Base-by-base conservation (phyloP, 2,797 vertebrate genomes). In the Remorina albescens region DNA sequence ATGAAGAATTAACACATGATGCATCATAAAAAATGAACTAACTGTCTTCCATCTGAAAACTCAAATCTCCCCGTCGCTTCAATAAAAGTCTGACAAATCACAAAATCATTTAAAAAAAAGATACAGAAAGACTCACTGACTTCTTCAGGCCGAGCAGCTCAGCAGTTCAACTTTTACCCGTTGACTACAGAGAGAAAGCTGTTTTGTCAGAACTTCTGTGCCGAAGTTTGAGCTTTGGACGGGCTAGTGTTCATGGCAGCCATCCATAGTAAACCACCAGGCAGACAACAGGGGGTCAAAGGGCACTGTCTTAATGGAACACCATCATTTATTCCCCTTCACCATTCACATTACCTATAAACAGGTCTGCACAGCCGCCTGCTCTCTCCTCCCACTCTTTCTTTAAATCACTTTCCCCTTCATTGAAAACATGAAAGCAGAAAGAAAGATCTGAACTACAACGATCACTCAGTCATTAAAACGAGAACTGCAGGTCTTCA, bases 211-310 rank as follows among this genome's bases (percentile, higher is more conserved):
- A 61, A 39, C 3, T 42, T 41, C 54, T 50, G 62, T 19, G 62
- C 39, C 37, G 2, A 67, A 60, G 81, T 74, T 86, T 92, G 90
- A 90, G 83, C 92, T 93, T 93, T 93, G 91, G 85, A 89, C 91
- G 71, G 81, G 37, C 65, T 44, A 73, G 57, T 36, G 73, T 1
- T 82, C 73, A 66, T 92, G 91, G 91, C 89, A 88, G 65, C 34
- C 1, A 0, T 86, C 91, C 91, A 92, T 61, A 42, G 80, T 76
- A 90, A 92, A 92, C 83, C 83, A 72, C 47, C 65, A 68, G 67
- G 25, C 64, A 54, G 66, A 39, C 66, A 78, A 36, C 81, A 75
- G 30, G 23, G 60, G 88, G 83, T 82, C 79, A 90, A 90, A 89
- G 86, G 86, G 8, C 85, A 69, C 13, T 3, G 39, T 71, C 57